Evolutionary conservation across 2,797 vertebrate genomes (phyloP), one percentile per base, ranked within the genome.

Genomic region (Alcedo quadribrachys): DNA sequence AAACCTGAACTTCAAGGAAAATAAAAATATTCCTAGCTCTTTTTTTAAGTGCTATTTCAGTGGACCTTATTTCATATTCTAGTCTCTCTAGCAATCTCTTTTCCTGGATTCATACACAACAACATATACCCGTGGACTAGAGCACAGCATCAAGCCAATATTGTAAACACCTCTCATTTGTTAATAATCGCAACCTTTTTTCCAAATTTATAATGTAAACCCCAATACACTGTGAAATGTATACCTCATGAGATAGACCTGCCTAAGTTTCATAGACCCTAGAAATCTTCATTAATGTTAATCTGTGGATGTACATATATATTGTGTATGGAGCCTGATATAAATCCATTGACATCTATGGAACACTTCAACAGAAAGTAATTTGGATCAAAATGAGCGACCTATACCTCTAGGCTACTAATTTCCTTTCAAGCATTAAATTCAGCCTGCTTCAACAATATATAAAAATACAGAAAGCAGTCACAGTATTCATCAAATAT

Each of bases 401-500:
- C 75, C 33, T 22, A 37, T 77, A 81, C 81, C 87, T 92, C 57
- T 17, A 88, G 86, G 92, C 87, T 88, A 91, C 54, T 86, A 77
- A 95, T 85, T 93, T 89, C 54, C 78, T 88, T 84, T 32, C 0
- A 3, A 80, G 61, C 68, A 68, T 77, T 91, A 77, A 74, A 90
- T 85, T 90, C 75, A 90, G 46, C 43, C 90, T 75, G 54, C 19
- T 20, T 77, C 67, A 90, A 77, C 2, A 7, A 83, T 60, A 79
- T 3, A 62, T 18, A 58, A 92, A 88, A 91, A 32, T 54, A 54
- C 5, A 21, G 71, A 73, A 65, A 86, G 25, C 15, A 33, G 4
- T 83, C 63, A 83, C 25, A 65, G 16, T 53, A 82, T 87, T 94
- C 58, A 90, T 94, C 70, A 88, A 87, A 71, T 86, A 93, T 51